Conservation (phyloP, 2,888 invertebrate species). For the Anagyrus pseudococci region DNA sequence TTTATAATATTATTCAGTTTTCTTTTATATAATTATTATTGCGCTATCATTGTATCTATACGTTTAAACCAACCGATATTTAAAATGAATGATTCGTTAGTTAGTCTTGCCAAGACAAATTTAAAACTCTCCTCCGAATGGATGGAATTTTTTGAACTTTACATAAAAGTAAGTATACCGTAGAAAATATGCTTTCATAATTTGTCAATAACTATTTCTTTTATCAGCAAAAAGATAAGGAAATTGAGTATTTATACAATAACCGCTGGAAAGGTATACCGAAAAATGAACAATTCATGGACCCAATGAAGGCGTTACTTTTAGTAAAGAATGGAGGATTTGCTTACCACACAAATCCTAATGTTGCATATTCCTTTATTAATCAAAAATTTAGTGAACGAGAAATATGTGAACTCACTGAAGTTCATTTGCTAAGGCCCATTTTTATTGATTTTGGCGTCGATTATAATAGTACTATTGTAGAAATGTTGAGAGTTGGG, state of each 20-base stretch:
- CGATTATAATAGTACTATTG: conserved; percentile 49
- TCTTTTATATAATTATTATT: conserved; percentile 54
- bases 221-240: conserved; percentile 46
- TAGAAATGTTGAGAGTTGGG: conserved; percentile 52
- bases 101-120: conserved; percentile 46
- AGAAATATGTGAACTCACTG: conserved; percentile 52
- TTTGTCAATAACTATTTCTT: not conserved
- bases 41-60: conserved; percentile 53
- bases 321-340: conserved; percentile 47
- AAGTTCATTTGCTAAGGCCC: conserved; percentile 48
- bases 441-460: conserved; percentile 34
- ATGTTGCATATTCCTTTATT: conserved; percentile 51
- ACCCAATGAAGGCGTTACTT: conserved; percentile 47
- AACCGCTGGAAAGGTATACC: conserved; percentile 46
- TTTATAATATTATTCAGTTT: conserved; percentile 49
- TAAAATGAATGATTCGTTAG: conserved; percentile 55
- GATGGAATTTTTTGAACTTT: conserved; percentile 47
- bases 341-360: conserved; percentile 54
- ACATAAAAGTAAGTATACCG: conserved; percentile 38
- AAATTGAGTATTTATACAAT: conserved; percentile 42
- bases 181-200: too few relatives aligned
- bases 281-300: conserved; percentile 44
- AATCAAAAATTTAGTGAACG: conserved; percentile 40
- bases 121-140: conserved; percentile 50
- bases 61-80: conserved; percentile 52